These are phyloP conservation scores for Bos javanicus DNA, from an alignment of 2,113 vertebrate species.

Conservation along the genomic window DNA sequence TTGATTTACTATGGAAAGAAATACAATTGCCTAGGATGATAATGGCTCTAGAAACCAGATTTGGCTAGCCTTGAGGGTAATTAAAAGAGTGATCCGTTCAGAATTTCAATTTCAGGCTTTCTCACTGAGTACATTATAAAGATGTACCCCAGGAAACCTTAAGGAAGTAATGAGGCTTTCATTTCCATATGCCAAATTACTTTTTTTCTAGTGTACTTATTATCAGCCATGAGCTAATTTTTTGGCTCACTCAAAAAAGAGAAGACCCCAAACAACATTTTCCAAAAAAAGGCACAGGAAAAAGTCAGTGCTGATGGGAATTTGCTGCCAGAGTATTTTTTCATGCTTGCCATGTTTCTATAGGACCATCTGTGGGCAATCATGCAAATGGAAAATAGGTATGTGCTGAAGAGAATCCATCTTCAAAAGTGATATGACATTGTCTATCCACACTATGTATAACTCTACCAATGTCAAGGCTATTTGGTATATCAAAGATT, in stretches of 20 bases:
- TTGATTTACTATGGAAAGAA: constrained; percentile 42
- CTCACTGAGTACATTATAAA: constrained; percentile 55
- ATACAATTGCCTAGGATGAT: constrained; percentile 39
- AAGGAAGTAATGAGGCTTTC: constrained; percentile 61
- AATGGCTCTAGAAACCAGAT: constrained; percentile 41
- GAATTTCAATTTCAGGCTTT: constrained; percentile 64
- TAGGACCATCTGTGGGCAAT: background rate
- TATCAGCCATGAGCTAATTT: constrained; percentile 60
- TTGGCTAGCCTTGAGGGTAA: constrained; percentile 51
- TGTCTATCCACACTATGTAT: background rate
- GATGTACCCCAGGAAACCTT: constrained; percentile 40
- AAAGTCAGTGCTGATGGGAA: background rate
- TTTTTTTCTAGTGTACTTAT: constrained; percentile 49
- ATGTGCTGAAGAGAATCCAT: background rate
- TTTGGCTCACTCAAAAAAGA: background rate
- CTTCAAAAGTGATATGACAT: background rate
- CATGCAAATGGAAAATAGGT: background rate
- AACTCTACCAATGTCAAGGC: background rate
- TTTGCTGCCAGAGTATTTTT: background rate
- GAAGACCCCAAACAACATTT: constrained; percentile 18
- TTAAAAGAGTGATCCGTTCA: constrained; percentile 59
- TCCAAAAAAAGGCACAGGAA: background rate
- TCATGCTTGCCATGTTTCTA: background rate
- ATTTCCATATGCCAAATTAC: constrained; percentile 65
- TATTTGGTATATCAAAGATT: background rate